Percentiles rank a stretch among this genome's conserved stretches.
These are phyloP conservation scores for Ceratoteleas bidentatus DNA, from an alignment of 1,140 invertebrate species.

Conservation along the genomic window DNA sequence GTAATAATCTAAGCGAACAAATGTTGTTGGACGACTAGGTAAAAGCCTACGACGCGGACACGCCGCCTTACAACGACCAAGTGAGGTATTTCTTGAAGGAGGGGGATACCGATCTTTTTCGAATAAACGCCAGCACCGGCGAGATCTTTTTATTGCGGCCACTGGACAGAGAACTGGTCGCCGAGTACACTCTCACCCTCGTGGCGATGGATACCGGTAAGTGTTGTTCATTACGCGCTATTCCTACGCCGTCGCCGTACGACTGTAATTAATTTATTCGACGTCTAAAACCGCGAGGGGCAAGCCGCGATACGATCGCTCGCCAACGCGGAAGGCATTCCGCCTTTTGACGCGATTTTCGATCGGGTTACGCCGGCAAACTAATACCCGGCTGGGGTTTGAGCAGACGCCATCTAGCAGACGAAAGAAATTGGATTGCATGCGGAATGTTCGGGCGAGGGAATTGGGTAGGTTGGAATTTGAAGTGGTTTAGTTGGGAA, in stretches of 20 bases:
- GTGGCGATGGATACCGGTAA: slow-evolving; percentile 96
- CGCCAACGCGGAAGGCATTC: slow-evolving; percentile 63
- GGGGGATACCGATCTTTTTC: slow-evolving; percentile 92
- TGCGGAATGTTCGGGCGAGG: no score
- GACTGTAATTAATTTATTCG: slow-evolving; percentile 66
- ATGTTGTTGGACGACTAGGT: slow-evolving; percentile 80
- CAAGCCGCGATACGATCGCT: slow-evolving; percentile 58
- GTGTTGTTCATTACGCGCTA: slow-evolving; percentile 72
- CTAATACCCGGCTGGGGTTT: no score
- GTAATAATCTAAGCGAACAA: slow-evolving; percentile 58
- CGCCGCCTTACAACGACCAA: slow-evolving; percentile 93
- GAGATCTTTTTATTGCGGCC: slow-evolving; percentile 91
- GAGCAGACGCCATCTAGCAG: no score
- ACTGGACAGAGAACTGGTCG: slow-evolving; percentile 91
- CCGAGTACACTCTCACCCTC: slow-evolving; percentile 91
- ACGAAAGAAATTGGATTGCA: no score
- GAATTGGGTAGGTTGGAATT: no score
- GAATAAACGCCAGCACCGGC: slow-evolving; percentile 93
- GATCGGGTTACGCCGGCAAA: slow-evolving; percentile 31
- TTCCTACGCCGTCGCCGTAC: slow-evolving; percentile 28
- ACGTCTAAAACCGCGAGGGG: slow-evolving; percentile 58
- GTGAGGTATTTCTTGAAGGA: slow-evolving; percentile 96
- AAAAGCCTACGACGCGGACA: slow-evolving; percentile 93
- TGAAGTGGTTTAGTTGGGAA: no score
- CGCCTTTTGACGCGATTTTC: slow-evolving; percentile 58